These are phyloP conservation scores for Lasioglossum zephyrum DNA, from an alignment of 2,888 invertebrate genomes.

Conservation along the genomic window DNA sequence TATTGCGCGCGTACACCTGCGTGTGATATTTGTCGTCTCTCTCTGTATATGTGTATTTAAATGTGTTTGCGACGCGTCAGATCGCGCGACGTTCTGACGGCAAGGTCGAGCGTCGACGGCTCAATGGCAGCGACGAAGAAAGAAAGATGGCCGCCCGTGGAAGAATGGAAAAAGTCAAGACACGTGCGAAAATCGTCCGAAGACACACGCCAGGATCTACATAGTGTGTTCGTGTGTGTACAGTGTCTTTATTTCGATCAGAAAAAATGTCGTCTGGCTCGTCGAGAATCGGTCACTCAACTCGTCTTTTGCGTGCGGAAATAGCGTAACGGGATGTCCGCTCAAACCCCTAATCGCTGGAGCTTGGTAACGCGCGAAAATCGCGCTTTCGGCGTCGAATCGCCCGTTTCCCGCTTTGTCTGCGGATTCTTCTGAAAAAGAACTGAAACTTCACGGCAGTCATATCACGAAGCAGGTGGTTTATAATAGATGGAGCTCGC, in stretches of 20 bases:
- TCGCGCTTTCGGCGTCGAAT: constrained; percentile 26
- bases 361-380: constrained; percentile 21
- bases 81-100: not conserved
- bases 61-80: not conserved
- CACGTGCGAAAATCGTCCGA: not conserved
- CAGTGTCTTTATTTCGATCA: constrained; percentile 18
- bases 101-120: constrained; percentile 38
- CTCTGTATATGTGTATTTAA: not conserved
- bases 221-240: not conserved
- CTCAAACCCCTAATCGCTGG: not conserved
- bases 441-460: not conserved
- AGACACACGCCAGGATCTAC: not conserved
- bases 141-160: not conserved
- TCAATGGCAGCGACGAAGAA: constrained; percentile 16
- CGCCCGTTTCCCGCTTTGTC: constrained; percentile 4
- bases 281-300: constrained; percentile 2
- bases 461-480: not conserved
- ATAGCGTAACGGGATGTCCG: not conserved
- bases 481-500: not conserved
- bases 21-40: not conserved
- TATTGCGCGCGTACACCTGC: not conserved
- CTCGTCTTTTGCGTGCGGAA: constrained; percentile 3
- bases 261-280: constrained; percentile 2
- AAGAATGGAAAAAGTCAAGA: not conserved
- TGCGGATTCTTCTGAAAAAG: not conserved